phyloP scores from a whole-genome alignment of 2,797 vertebrate genomes.

The Mionectes olivaceus region DNA sequence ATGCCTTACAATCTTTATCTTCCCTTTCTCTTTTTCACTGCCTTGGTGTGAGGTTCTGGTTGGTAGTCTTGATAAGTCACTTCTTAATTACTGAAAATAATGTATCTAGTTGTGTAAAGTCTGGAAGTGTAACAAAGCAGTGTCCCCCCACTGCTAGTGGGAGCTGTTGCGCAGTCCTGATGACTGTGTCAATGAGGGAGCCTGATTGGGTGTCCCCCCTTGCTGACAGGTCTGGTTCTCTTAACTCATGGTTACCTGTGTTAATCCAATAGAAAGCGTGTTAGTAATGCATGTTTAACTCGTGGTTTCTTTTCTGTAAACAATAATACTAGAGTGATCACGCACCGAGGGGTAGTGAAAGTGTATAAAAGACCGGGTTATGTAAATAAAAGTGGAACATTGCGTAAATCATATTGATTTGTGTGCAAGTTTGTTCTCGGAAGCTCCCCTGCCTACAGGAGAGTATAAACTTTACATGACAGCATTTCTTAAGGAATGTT shows the following conservation, averaged over 20 bases:
- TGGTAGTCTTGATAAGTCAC: background rate
- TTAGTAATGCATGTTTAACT: too few species aligned
- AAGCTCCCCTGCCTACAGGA: background rate
- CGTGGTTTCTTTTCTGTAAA: too few species aligned
- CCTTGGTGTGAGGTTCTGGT: background rate
- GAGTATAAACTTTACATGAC: background rate
- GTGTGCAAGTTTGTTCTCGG: too few species aligned
- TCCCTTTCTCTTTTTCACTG: background rate
- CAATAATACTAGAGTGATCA: too few species aligned
- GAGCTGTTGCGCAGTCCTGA: background rate
- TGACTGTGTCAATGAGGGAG: background rate
- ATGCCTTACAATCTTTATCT: background rate
- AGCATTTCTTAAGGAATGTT: background rate
- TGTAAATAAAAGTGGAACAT: too few species aligned
- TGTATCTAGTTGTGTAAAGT: background rate
- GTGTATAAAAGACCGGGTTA: too few species aligned
- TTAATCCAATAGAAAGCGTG: too few species aligned
- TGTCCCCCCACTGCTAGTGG: too few species aligned
- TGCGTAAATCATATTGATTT: too few species aligned
- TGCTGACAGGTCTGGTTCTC: too few species aligned
- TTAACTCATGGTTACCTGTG: too few species aligned
- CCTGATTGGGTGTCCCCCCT: rapidly evolving
- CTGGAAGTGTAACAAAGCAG: background rate
- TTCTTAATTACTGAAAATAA: background rate
- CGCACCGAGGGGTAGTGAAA: too few species aligned